Evolutionary conservation across 2,888 invertebrate genomes (phyloP).

Genomic region (Trichogramma dendrolimi): DNA sequence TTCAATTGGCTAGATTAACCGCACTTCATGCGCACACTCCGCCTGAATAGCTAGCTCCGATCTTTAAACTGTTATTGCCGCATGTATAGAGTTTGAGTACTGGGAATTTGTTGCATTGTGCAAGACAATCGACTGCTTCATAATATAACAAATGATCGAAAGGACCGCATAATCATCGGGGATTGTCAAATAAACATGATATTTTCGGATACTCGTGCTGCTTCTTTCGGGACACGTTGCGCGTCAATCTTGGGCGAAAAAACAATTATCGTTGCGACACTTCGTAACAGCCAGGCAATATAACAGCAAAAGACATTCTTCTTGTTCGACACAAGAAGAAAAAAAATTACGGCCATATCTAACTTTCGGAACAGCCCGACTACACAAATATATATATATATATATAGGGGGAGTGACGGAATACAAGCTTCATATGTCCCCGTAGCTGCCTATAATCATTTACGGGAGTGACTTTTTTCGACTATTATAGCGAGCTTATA

Average conservation of each 20-base stretch:
- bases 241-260: conserved; percentile 4
- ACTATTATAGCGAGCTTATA: not conserved
- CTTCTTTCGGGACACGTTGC: no score
- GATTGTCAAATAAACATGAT: no score
- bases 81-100: no score
- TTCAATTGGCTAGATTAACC: conserved; percentile 34
- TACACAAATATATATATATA: no score
- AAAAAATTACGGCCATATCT: conserved; percentile 38
- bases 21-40: conserved; percentile 32
- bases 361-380: conserved; percentile 3
- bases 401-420: no score
- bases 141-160: no score
- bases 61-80: no score
- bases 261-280: conserved; percentile 28
- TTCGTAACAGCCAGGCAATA: conserved; percentile 2
- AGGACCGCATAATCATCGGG: no score
- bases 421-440: no score
- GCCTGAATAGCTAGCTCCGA: not conserved
- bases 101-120: no score
- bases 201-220: no score
- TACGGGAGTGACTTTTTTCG: not conserved
- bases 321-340: conserved; percentile 22
- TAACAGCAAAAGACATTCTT: conserved; percentile 1
- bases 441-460: not conserved
- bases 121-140: no score